A percentile compares a stretch with the other conserved stretches of the same genome.
phyloP scores from a whole-genome alignment of 2,113 vertebrate species.

The Sinosuthora webbiana region DNA sequence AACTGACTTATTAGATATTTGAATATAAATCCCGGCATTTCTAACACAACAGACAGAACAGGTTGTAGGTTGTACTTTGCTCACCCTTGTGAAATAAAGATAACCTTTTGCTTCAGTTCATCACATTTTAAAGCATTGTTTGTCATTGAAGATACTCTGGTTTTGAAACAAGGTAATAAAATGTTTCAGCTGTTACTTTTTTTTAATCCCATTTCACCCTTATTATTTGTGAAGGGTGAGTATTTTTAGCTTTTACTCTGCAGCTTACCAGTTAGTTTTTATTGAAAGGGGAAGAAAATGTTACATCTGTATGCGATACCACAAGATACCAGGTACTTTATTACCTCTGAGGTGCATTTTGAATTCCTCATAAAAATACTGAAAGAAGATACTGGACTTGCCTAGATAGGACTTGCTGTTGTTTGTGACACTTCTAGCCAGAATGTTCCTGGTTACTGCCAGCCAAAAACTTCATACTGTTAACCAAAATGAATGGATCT shows the following conservation, averaged over 20 bases:
- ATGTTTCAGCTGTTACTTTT: neutral
- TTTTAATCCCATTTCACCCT: neutral
- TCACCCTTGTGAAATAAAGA: neutral
- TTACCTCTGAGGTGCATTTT: neutral
- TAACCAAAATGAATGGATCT: slow-evolving; percentile 32
- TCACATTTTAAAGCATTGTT: neutral
- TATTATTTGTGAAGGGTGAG: neutral
- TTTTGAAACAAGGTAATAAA: neutral
- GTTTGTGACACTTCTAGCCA: neutral
- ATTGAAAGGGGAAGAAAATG: neutral
- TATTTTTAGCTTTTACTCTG: neutral
- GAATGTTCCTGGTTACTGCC: neutral
- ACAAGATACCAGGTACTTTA: neutral
- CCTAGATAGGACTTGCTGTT: neutral
- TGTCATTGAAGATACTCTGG: neutral
- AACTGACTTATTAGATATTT: neutral
- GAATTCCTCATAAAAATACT: neutral
- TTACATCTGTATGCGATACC: neutral
- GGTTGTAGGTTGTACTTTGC: neutral
- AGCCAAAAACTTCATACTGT: neutral
- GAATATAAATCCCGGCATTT: neutral
- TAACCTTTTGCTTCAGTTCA: neutral
- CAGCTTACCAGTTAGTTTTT: neutral
- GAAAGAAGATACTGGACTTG: neutral
- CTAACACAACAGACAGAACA: neutral